phyloP scores from a whole-genome alignment of 2,113 vertebrate species.

The Lethenteron reissneri region DNA sequence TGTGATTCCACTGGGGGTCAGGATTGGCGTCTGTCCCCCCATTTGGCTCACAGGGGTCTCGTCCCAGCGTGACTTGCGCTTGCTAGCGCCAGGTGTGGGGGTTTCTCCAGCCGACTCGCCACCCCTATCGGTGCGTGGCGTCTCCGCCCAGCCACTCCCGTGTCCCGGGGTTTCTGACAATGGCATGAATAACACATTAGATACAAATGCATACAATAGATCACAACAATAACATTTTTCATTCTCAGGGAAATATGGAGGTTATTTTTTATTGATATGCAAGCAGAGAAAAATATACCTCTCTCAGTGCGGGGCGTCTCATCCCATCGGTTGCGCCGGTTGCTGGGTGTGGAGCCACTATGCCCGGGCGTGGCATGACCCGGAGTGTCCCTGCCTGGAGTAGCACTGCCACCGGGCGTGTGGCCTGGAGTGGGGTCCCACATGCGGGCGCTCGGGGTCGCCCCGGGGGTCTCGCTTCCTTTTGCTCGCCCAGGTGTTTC shows the following conservation, averaged over 20 bases:
- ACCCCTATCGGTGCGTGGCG: slow-evolving; percentile 74
- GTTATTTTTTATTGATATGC: not conserved
- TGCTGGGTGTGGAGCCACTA: slow-evolving; percentile 68
- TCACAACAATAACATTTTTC: not conserved
- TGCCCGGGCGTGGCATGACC: slow-evolving; percentile 87
- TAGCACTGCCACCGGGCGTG: slow-evolving; percentile 76
- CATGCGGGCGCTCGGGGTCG: slow-evolving; percentile 79
- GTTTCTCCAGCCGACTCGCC: slow-evolving; percentile 93
- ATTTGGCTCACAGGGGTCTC: slow-evolving; percentile 92
- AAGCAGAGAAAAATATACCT: slow-evolving; percentile 21
- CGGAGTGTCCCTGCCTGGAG: slow-evolving; percentile 71
- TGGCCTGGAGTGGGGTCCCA: slow-evolving; percentile 97
- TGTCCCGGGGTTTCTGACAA: slow-evolving; percentile 70
- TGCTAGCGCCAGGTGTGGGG: slow-evolving; percentile 82
- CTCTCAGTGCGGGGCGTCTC: slow-evolving; percentile 94
- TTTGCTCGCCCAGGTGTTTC: slow-evolving; percentile 88
- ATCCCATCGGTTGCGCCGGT: slow-evolving; percentile 92
- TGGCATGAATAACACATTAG: not conserved
- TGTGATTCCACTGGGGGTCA: slow-evolving; percentile 74
- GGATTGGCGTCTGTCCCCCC: slow-evolving; percentile 78
- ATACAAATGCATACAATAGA: not conserved
- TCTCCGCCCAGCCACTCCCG: slow-evolving; percentile 91
- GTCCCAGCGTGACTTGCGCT: slow-evolving; percentile 93
- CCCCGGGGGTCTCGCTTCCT: slow-evolving; percentile 85
- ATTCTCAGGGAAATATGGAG: not conserved